Conservation (phyloP, 2,113 vertebrate species). For the Harpagus bidentatus region DNA sequence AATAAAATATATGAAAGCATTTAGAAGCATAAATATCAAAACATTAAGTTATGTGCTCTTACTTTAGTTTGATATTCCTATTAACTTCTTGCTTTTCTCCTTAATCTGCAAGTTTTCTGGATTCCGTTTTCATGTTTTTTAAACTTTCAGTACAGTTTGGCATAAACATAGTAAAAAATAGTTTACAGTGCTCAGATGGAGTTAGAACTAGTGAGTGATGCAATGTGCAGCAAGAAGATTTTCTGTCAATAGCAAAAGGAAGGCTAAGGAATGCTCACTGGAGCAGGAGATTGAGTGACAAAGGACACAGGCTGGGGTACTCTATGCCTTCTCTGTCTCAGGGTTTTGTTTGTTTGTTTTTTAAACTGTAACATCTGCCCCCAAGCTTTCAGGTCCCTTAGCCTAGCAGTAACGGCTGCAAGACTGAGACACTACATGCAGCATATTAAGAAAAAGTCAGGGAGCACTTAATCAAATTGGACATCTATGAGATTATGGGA, state of each 20-base stretch:
- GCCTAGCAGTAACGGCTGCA: not conserved
- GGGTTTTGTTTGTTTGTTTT: not conserved
- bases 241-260: not conserved
- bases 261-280: not conserved
- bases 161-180: not conserved
- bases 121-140: not conserved
- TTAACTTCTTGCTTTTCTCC: not conserved
- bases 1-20: not conserved
- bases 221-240: not conserved
- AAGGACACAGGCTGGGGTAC: not conserved
- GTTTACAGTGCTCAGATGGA: not conserved
- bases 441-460: not conserved
- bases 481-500: not conserved
- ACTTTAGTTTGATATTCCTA: not conserved
- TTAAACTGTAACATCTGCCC: not conserved
- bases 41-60: not conserved
- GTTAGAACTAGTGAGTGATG: not conserved
- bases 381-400: not conserved
- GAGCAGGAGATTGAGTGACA: not conserved
- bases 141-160: not conserved
- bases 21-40: not conserved
- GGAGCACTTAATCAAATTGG: not conserved
- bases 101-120: not conserved
- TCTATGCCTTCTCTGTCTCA: not conserved
- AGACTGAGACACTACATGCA: not conserved